A percentile compares a stretch with the other conserved stretches of the same genome.
Conservation (phyloP, 1,140 invertebrate genomes). For the Drosophila takahashii region DNA sequence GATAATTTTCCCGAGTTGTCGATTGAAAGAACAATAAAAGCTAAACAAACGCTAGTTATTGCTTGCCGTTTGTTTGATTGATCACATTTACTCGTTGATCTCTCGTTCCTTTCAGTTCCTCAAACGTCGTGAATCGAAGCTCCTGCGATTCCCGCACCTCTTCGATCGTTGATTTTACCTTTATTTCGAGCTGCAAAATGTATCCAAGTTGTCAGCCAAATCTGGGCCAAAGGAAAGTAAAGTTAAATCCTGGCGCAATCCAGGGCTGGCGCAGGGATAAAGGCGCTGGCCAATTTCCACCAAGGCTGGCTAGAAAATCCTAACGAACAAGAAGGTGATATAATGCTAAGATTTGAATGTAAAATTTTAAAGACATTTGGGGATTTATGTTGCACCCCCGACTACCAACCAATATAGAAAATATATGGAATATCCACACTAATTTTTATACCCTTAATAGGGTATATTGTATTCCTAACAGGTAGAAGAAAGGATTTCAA, state of each 20-base stretch:
- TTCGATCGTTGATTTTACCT: slow-evolving; percentile 53
- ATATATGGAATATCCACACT: no score
- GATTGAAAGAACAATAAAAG: slow-evolving; percentile 42
- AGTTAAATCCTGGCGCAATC: slow-evolving; percentile 2
- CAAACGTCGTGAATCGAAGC: slow-evolving; percentile 57
- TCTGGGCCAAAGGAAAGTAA: slow-evolving; percentile 4
- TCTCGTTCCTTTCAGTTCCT: slow-evolving; percentile 57
- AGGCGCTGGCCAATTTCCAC: background rate
- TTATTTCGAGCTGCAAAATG: background rate
- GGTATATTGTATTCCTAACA: no score
- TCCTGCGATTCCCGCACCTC: slow-evolving; percentile 57
- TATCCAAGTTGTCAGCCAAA: background rate
- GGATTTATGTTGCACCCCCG: no score
- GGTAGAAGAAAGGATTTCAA: no score
- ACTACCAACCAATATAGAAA: no score
- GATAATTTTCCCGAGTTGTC: slow-evolving; percentile 15
- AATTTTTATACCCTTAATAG: no score
- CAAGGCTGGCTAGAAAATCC: slow-evolving; percentile 12
- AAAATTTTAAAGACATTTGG: no score
- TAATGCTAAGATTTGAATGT: background rate
- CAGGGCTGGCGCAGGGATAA: background rate
- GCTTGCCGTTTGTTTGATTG: slow-evolving; percentile 3
- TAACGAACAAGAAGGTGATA: background rate
- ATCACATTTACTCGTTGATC: background rate
- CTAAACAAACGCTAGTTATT: slow-evolving; percentile 37